Percentiles rank a stretch among this genome's conserved stretches.
These are phyloP conservation scores for Acanthosepion pharaonis DNA, from an alignment of 2,888 invertebrate genomes.

Conservation along the genomic window DNA sequence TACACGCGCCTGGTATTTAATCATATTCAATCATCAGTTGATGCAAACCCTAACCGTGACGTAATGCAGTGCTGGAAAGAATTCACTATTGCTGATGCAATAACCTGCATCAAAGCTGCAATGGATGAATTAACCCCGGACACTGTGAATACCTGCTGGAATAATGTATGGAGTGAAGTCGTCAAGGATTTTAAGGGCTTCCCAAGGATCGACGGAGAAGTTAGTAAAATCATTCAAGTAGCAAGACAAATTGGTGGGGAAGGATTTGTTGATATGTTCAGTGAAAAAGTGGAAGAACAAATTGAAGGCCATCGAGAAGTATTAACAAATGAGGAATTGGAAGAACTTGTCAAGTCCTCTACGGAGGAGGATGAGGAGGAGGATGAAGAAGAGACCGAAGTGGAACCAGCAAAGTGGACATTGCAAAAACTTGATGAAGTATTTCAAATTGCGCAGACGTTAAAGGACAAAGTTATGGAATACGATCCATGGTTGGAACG, in stretches of 20 bases:
- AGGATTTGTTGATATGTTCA: background rate
- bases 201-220: background rate
- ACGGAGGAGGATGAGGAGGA: background rate
- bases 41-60: background rate
- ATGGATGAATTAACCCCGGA: background rate
- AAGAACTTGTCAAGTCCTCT: no score
- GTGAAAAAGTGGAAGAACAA: background rate
- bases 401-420: background rate
- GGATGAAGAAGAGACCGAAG: background rate
- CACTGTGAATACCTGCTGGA: background rate
- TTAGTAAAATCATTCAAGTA: background rate
- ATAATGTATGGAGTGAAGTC: background rate
- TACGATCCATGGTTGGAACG: background rate
- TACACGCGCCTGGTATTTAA: no score
- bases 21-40: no score
- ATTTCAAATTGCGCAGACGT: background rate
- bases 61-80: background rate
- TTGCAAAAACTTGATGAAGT: background rate
- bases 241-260: background rate
- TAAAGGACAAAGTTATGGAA: constrained; percentile 16
- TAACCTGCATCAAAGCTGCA: background rate
- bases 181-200: background rate
- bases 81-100: background rate
- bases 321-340: no score
- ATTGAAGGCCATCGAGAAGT: background rate